Evolutionary conservation across 2,888 invertebrate species (phyloP).

Genomic region (Tenthredo scrophulariae): DNA sequence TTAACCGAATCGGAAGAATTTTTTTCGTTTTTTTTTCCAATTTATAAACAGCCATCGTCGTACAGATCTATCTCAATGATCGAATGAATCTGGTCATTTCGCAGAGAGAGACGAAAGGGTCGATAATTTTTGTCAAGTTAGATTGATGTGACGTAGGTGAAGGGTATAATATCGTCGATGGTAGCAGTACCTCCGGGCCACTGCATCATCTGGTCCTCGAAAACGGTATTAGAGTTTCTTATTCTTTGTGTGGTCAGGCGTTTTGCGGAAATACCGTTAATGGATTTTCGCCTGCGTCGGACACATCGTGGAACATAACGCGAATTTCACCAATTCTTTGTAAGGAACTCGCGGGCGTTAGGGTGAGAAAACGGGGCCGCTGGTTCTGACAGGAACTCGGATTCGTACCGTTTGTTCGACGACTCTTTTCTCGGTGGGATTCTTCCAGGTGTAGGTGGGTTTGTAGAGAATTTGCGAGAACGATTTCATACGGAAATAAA

Average conservation of each 20-base stretch:
- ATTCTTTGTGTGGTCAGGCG: neutral
- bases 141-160: neutral
- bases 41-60: too few relatives aligned
- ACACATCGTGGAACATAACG: conserved; percentile 13
- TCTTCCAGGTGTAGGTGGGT: neutral
- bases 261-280: conserved; percentile 19
- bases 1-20: too few relatives aligned
- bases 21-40: too few relatives aligned
- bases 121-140: neutral
- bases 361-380: neutral
- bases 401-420: neutral
- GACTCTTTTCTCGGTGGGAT: neutral
- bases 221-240: neutral
- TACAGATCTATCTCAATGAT: too few relatives aligned
- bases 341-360: neutral
- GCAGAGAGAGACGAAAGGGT: neutral
- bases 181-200: conserved; percentile 14
- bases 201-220: neutral
- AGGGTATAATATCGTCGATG: conserved; percentile 7
- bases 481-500: neutral
- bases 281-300: conserved; percentile 40
- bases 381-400: conserved; percentile 13
- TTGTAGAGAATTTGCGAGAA: neutral
- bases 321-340: conserved; percentile 20
- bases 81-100: too few relatives aligned